These are phyloP conservation scores for Halisarca cf. caerulea DNA, from an alignment of 37 sponge, comb jelly and placozoan genomes.

Conservation along the genomic window DNA sequence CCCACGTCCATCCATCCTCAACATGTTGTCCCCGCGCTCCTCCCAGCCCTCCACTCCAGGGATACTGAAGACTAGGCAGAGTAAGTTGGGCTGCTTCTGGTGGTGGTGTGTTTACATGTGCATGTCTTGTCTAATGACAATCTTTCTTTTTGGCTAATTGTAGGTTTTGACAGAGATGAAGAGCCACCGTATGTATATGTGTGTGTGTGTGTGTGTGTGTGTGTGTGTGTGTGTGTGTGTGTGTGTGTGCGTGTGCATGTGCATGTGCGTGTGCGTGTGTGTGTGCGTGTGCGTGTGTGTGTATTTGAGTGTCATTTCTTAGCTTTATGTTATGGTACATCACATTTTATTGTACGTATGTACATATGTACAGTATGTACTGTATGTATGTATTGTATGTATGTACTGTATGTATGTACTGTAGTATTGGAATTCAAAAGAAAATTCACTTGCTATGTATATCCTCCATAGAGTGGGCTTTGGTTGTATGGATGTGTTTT, in stretches of 20 bases:
- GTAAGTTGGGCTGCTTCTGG: too few species aligned
- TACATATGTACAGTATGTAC: background rate
- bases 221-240: background rate
- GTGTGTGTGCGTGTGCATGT: background rate
- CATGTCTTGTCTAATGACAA: background rate
- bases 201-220: background rate
- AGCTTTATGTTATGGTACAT: background rate
- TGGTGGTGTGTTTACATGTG: too few species aligned
- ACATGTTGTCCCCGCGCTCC: conserved; percentile 15
- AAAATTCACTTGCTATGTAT: too few species aligned
- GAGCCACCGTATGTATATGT: conserved; percentile 21
- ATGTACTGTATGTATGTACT: too few species aligned
- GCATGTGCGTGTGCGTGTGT: background rate
- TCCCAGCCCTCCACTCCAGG: conserved; percentile 27
- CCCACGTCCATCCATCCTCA: conserved; percentile 25
- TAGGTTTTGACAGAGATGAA: conserved; percentile 30
- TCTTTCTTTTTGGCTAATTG: background rate
- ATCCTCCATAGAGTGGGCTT: too few species aligned
- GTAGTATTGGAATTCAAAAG: too few species aligned
- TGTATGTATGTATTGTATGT: too few species aligned
- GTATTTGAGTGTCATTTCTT: background rate
- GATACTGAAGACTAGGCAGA: conserved; percentile 6
- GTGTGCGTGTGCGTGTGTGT: background rate
- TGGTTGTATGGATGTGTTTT: too few species aligned
- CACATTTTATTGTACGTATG: background rate